A percentile compares a stretch with the other conserved stretches of the same genome.
These are phyloP conservation scores for Desmophyllum pertusum DNA, from an alignment of 92 coral and sea anemone species.

Conservation along the genomic window DNA sequence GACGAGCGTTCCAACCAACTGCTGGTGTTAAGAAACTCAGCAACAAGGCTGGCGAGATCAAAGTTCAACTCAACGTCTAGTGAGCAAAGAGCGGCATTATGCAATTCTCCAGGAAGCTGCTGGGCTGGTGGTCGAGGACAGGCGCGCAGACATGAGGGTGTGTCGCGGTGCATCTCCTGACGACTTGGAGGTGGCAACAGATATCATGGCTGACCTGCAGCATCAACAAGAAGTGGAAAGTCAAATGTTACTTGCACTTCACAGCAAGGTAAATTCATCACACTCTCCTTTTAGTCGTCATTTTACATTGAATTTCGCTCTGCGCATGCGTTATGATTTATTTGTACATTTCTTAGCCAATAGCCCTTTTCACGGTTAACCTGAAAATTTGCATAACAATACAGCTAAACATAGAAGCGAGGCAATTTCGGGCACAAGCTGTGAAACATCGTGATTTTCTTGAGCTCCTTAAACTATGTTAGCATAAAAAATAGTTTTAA, in stretches of 20 bases:
- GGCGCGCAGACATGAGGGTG: slow-evolving; percentile 72
- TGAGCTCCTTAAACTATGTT: too few species aligned
- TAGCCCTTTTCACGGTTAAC: too few species aligned
- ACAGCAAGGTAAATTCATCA: slow-evolving; percentile 64
- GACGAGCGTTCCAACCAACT: slow-evolving; percentile 96
- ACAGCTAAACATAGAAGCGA: too few species aligned
- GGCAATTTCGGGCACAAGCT: too few species aligned
- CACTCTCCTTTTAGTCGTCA: background rate
- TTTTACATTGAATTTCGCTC: too few species aligned
- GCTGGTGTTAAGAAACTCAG: slow-evolving; percentile 83
- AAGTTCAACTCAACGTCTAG: slow-evolving; percentile 74
- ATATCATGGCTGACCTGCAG: slow-evolving; percentile 84
- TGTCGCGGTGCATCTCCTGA: slow-evolving; percentile 63
- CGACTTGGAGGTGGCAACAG: slow-evolving; percentile 71
- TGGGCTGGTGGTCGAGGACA: slow-evolving; percentile 85
- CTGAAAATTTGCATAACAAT: too few species aligned
- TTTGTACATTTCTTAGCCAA: too few species aligned
- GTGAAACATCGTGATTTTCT: too few species aligned
- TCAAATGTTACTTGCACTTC: slow-evolving; percentile 65
- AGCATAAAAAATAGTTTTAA: too few species aligned
- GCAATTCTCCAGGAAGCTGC: slow-evolving; percentile 89
- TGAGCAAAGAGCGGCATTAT: slow-evolving; percentile 75
- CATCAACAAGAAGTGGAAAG: slow-evolving; percentile 88
- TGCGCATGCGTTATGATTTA: too few species aligned
- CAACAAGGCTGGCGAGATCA: slow-evolving; percentile 94